phyloP scores from a whole-genome alignment of 2,113 vertebrate species.

The Forbesichthys agassizii region DNA sequence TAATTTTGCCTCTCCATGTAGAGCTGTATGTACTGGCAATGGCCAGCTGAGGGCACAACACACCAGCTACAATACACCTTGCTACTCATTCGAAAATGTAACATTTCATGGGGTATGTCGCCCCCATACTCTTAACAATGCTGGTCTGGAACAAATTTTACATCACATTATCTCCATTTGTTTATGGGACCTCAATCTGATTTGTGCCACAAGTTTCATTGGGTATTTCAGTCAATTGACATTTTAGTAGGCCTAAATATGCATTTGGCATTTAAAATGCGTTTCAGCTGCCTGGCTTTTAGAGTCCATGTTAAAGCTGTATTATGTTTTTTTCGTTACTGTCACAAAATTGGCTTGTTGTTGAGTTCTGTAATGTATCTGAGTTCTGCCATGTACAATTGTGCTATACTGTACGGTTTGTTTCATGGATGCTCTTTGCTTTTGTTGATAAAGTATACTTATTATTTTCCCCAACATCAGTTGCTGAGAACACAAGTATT shows the following conservation, averaged over 20 bases:
- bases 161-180: conserved; percentile 2
- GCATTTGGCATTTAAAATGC: too few relatives aligned
- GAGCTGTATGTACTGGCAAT: background rate
- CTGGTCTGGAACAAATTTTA: too few relatives aligned
- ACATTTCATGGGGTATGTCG: background rate
- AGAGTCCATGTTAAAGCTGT: background rate
- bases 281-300: too few relatives aligned
- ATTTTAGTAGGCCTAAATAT: too few relatives aligned
- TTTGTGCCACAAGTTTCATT: background rate
- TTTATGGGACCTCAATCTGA: background rate
- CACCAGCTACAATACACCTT: background rate
- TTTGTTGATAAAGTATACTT: too few relatives aligned
- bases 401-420: background rate
- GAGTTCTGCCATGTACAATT: background rate
- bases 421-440: background rate
- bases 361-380: conserved; percentile 16
- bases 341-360: background rate
- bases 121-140: too few relatives aligned
- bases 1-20: background rate
- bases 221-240: too few relatives aligned
- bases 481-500: too few relatives aligned
- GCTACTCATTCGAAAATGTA: too few relatives aligned
- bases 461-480: too few relatives aligned
- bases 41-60: conserved; percentile 43
- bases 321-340: background rate